These are phyloP conservation scores for Eulithis prunata DNA, from an alignment of 2,888 invertebrate genomes.

Conservation along the genomic window DNA sequence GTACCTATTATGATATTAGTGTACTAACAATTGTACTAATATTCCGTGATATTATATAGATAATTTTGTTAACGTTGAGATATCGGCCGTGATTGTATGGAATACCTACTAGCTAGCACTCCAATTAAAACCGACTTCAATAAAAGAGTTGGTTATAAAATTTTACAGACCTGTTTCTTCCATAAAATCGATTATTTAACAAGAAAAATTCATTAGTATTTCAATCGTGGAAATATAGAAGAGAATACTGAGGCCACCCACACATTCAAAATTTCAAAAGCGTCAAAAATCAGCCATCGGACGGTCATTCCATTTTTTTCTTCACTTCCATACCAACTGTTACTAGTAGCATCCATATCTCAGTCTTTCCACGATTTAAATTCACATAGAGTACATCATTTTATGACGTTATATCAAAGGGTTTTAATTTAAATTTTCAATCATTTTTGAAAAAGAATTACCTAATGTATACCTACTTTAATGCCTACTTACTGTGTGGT, in stretches of 20 bases:
- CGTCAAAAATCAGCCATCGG: not conserved
- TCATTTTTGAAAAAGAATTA: not conserved
- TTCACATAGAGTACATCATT: conserved; percentile 10
- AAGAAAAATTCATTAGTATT: conserved; percentile 3
- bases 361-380: conserved; percentile 24
- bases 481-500: no score
- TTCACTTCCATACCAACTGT: conserved; percentile 8
- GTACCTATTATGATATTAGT: no score
- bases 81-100: not conserved
- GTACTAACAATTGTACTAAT: no score
- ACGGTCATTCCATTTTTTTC: not conserved
- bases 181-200: conserved; percentile 10
- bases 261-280: not conserved
- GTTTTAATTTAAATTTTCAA: not conserved
- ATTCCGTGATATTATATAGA: no score
- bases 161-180: conserved; percentile 6
- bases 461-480: no score
- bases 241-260: not conserved
- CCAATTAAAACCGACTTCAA: not conserved
- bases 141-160: not conserved
- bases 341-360: conserved; percentile 13
- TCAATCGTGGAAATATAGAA: conserved; percentile 11
- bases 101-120: not conserved
- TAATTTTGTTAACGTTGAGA: not conserved
- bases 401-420: conserved; percentile 2